Evolutionary conservation across 1,140 invertebrate species (phyloP), one percentile per base, ranked within the genome.

Genomic region (Lysiphlebus fabarum): DNA sequence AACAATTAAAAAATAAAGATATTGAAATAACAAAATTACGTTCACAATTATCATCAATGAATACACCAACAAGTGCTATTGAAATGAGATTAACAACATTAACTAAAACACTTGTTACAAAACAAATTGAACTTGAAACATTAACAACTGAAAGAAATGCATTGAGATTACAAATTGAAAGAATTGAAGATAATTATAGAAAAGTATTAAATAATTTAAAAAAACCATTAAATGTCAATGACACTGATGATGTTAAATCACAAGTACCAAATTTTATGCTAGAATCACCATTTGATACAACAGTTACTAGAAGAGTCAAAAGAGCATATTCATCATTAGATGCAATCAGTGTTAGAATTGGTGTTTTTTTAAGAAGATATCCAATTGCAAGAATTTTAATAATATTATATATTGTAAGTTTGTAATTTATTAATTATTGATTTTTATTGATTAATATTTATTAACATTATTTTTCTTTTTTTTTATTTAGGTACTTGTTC

Each of bases 81-180:
- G 89, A 91, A 75, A 81, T 82, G 7, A 80, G 89, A 61, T 74
- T 92, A 3, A 82, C 87, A 56, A 79, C 83, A 3, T 78, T 92
- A 9, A 92, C 90, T 1, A 88, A 92, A 70, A 90, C 88, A 49
- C 77, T 93, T 12, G 90, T 93, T 54, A 82, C 88, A 58, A 92
- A 93, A 69, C 91, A 94, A 72, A 87, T 86, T 53, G 81, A 85
- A 54, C 68, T 94, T 34, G 91, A 93, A 74, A 82, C 83, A 33
- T 77, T 91, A 12, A 90, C 88, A 36, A 87, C 88, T 1, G 90
- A 93, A 66, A 85, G 89, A 65, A 91, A 91, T 81, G 90, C 90
- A 9, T 77, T 93, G 26, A 76, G 84, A 45, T 70, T 93, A 17
- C 90, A 92, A 70, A 73, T 92, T 33, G 91, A 93, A 71, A 87